A percentile compares a stretch with the other conserved stretches of the same genome.
Evolutionary conservation across 2,113 vertebrate genomes (phyloP).

Genomic region (Phalacrocorax carbo): DNA sequence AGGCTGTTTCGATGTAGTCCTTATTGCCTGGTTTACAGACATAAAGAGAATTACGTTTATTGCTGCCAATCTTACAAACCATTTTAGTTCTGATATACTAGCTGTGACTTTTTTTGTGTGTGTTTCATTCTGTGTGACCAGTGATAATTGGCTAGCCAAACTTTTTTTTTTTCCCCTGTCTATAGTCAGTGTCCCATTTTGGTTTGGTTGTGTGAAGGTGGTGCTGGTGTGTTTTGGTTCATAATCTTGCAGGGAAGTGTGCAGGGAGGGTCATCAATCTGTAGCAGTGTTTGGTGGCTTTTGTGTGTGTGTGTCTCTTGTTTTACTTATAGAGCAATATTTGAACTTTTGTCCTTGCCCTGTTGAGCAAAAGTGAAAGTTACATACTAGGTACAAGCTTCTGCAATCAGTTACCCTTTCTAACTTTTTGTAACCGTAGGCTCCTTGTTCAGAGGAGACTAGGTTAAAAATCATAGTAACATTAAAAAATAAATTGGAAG

Average conservation of each 20-base stretch:
- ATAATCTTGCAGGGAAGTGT: neutral
- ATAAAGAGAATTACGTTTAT: neutral
- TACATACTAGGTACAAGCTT: neutral
- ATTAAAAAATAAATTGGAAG: fast-evolving
- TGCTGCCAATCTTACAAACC: neutral
- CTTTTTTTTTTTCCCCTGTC: neutral
- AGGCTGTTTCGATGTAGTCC: neutral
- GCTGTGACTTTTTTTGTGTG: neutral
- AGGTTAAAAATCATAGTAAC: neutral
- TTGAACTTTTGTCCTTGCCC: neutral
- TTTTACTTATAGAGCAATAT: neutral
- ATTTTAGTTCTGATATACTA: neutral
- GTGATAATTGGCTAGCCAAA: neutral
- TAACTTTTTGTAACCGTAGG: neutral
- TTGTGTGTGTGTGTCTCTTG: neutral
- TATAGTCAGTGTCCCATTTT: neutral
- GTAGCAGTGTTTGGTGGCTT: neutral
- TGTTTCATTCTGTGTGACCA: neutral
- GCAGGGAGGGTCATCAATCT: neutral
- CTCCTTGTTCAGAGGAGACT: neutral
- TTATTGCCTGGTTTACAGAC: neutral
- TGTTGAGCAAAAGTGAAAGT: neutral
- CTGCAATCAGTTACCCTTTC: neutral
- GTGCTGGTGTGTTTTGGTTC: neutral
- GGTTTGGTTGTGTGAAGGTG: neutral